A percentile compares a stretch with the other conserved stretches of the same genome.
phyloP scores from a whole-genome alignment of 2,797 vertebrate species.

The Characodon lateralis region DNA sequence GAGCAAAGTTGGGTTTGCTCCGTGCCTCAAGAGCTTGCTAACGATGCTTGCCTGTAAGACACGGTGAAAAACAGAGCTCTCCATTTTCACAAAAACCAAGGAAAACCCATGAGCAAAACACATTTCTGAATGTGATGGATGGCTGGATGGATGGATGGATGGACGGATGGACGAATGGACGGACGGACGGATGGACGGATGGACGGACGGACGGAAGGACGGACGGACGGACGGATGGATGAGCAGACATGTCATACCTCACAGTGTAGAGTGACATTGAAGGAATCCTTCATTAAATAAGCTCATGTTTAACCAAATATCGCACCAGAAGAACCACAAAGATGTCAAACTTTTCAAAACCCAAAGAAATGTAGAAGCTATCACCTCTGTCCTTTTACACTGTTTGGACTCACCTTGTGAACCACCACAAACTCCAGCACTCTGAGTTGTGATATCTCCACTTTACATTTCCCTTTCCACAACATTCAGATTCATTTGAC shows the following conservation, averaged over 20 bases:
- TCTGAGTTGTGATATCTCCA: not conserved
- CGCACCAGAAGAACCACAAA: slow-evolving; percentile 2
- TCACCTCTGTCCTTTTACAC: slow-evolving; percentile 20
- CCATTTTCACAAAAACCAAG: slow-evolving; percentile 36
- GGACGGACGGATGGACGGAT: too few species aligned
- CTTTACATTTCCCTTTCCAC: not conserved
- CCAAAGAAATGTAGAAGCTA: slow-evolving; percentile 26
- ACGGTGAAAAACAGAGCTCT: slow-evolving; percentile 46
- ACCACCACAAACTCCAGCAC: too few species aligned
- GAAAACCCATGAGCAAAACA: not conserved
- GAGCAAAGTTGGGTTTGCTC: slow-evolving; percentile 88
- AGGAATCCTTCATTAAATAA: slow-evolving; percentile 43
- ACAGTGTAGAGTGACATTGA: not conserved
- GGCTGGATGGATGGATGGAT: not conserved
- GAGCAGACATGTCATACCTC: too few species aligned
- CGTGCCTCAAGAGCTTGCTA: slow-evolving; percentile 87
- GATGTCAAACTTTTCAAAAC: slow-evolving; percentile 19
- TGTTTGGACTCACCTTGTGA: not conserved
- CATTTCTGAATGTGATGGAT: not conserved
- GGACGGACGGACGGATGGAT: not conserved
- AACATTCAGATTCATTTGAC: not conserved
- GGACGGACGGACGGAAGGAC: not conserved
- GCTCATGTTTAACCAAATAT: slow-evolving; percentile 17
- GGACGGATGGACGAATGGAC: too few species aligned
- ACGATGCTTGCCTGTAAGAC: slow-evolving; percentile 86